phyloP scores from a whole-genome alignment of 2,797 vertebrate genomes.

The Chiroxiphia lanceolata region DNA sequence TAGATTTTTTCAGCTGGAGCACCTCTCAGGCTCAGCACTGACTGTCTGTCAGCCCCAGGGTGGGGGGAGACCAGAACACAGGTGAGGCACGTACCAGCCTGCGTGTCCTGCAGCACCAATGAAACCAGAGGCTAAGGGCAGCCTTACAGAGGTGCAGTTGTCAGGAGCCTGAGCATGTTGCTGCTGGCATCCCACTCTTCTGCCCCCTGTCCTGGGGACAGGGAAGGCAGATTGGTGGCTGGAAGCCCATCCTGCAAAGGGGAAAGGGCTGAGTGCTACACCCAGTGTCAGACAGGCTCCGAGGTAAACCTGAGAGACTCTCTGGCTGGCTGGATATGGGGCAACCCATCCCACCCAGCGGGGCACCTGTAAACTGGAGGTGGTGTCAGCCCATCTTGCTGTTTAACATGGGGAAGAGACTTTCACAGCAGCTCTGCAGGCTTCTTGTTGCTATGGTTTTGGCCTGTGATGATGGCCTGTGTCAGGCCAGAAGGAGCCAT shows the following conservation, averaged over 20 bases:
- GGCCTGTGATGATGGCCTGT: not conserved
- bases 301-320: not conserved
- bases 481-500: not conserved
- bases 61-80: not conserved
- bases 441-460: not conserved
- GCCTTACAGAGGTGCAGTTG: not conserved
- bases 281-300: not conserved
- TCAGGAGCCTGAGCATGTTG: not conserved
- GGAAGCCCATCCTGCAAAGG: not conserved
- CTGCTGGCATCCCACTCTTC: not conserved
- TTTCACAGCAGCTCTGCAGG: not conserved
- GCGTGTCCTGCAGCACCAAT: rapidly evolving
- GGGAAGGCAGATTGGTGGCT: not conserved
- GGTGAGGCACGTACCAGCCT: not conserved
- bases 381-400: rapidly evolving
- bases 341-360: not conserved
- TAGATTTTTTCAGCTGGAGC: constrained; percentile 33
- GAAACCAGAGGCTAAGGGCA: not conserved
- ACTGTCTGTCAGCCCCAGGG: not conserved
- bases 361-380: not conserved
- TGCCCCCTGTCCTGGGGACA: rapidly evolving
- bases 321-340: rapidly evolving
- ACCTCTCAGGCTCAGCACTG: not conserved
- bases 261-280: not conserved
- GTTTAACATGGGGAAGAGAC: not conserved